Evolutionary conservation across 2,888 invertebrate species (phyloP), one percentile per base, ranked within the genome.

Genomic region (Drosophila quinaria): DNA sequence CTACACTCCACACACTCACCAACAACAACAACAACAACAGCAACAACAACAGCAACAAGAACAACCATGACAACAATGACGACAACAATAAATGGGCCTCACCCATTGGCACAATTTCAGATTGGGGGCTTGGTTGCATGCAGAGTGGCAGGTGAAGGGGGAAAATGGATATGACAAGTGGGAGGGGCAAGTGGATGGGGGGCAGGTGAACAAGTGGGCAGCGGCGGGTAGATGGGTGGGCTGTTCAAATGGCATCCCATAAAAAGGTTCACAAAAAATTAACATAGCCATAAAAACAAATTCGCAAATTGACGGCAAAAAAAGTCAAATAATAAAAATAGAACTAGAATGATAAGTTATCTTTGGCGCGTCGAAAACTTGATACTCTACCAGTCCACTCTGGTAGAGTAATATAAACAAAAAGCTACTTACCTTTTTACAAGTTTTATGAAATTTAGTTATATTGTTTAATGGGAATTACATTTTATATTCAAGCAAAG

Each of bases 211-310:
- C 46, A 44, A 31, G 22, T 42, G 11, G 25, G 15, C 13, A 29
- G 46, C 52, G 54, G 39, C 19, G 55, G 15, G 33, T 41, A 49
- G 52, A 13, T 13, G 37, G 17, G 2, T 46, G 55, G 41, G 47
- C 47, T 56, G 55, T 46, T 60, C 55, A 70, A 81, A 79, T 70
- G 78, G 62, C 78, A 84, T 72, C 78, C 70, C 80, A 87, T 87
- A 74, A 87, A 81, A 81, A 69, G 60, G 73, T 79, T 77, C 62
- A 54, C 68, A 69, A 68, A 56, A 70, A 81, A 87, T 82, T 85
- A 80, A 76, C 83, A 87, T 87, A 82, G 66, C 62, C 86, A 78
- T 87, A 80, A 87, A 85, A 69, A 54, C 58, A 69, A 85, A 74
- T 68, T 62, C 59, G 44, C 50, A 35, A 58, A 65, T 61, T 39